Percentiles rank a stretch among this genome's conserved stretches.
Conservation (phyloP, 2,888 invertebrate species). For the Byasa hedistus region DNA sequence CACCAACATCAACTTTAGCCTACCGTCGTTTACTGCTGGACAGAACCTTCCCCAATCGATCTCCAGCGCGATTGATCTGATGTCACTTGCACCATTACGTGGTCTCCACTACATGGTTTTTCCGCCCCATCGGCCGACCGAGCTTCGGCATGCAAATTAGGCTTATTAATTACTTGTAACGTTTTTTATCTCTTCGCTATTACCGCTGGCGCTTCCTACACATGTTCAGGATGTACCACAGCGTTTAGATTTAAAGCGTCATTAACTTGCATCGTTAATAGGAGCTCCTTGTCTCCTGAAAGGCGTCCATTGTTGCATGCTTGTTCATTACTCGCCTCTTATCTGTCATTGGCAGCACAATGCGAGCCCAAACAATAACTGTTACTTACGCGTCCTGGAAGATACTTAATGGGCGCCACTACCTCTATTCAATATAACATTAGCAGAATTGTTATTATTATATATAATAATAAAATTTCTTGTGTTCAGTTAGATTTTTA, state of each 20-base stretch:
- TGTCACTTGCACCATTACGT: too few relatives aligned
- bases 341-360: conserved; percentile 75
- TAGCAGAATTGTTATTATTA: too few relatives aligned
- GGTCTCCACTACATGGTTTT: too few relatives aligned
- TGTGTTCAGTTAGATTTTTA: too few relatives aligned
- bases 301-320: conserved; percentile 60
- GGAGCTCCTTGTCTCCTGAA: conserved; percentile 42
- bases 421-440: conserved; percentile 36
- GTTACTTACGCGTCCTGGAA: conserved; percentile 54
- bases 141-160: too few relatives aligned
- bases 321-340: conserved; percentile 65
- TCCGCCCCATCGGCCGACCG: too few relatives aligned
- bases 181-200: not conserved
- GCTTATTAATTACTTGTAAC: too few relatives aligned
- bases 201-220: not conserved
- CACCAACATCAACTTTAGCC: too few relatives aligned
- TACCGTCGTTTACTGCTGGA: too few relatives aligned
- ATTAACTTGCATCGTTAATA: conserved; percentile 40
- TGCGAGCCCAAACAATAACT: conserved; percentile 60
- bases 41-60: too few relatives aligned
- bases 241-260: conserved; percentile 33
- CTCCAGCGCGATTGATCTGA: too few relatives aligned
- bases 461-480: too few relatives aligned
- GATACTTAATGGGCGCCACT: conserved; percentile 43
- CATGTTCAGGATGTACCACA: not conserved